A percentile compares a stretch with the other conserved stretches of the same genome.
These are phyloP conservation scores for Empidonax alnorum DNA, from an alignment of 2,113 vertebrate genomes.

Conservation along the genomic window DNA sequence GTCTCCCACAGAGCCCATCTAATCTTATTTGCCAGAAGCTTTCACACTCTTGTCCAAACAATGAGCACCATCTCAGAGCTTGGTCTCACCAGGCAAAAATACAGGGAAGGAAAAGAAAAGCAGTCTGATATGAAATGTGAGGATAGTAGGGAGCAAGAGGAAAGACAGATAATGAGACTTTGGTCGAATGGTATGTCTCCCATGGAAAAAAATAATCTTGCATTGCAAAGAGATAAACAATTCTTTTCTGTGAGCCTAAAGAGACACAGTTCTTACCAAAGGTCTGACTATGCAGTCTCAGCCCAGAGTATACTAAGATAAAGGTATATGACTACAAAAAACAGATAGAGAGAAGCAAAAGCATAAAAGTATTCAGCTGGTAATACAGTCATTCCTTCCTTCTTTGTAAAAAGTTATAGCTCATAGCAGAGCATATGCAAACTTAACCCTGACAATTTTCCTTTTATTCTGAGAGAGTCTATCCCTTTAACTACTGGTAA, in stretches of 20 bases:
- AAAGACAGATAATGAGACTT: not conserved
- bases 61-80: not conserved
- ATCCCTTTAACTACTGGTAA: not conserved
- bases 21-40: slow-evolving; percentile 20
- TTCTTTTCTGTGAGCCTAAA: not conserved
- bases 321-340: not conserved
- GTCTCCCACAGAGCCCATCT: not conserved
- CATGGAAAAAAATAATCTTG: not conserved
- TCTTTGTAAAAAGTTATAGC: not conserved
- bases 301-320: not conserved
- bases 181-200: not conserved
- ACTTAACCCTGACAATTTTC: not conserved
- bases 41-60: not conserved
- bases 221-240: not conserved
- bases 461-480: not conserved
- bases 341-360: not conserved
- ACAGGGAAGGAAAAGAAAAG: not conserved
- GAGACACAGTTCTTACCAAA: not conserved
- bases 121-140: not conserved
- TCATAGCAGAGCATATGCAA: not conserved
- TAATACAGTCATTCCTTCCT: not conserved
- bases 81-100: not conserved
- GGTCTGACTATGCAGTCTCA: not conserved
- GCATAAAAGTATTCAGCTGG: not conserved
- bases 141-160: not conserved